These are phyloP conservation scores for Salarias fasciatus DNA, from an alignment of 2,797 vertebrate species.

Conservation along the genomic window DNA sequence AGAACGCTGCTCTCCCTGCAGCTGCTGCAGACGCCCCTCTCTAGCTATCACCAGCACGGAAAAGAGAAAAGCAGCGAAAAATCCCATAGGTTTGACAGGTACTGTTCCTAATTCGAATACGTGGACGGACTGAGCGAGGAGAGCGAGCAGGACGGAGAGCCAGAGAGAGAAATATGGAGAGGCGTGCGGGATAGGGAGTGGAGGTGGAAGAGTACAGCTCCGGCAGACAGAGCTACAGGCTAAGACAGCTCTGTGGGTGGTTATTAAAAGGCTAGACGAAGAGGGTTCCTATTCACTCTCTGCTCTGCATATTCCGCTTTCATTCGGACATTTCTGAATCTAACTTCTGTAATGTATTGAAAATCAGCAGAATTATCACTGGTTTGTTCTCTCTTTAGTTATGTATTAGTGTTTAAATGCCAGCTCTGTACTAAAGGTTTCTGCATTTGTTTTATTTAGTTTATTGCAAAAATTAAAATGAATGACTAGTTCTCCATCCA, in stretches of 20 bases:
- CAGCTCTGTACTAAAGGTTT: too few relatives aligned
- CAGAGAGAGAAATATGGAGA: conserved; percentile 32
- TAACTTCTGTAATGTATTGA: background rate
- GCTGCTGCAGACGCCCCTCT: conserved; percentile 69
- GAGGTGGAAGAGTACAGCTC: conserved; percentile 41
- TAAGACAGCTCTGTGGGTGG: conserved; percentile 36
- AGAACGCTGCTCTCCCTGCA: conserved; percentile 78
- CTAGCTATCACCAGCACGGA: conserved; percentile 62
- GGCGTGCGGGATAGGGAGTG: conserved; percentile 42
- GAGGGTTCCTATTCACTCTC: conserved; percentile 17
- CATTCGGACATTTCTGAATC: background rate
- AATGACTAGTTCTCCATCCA: too few relatives aligned
- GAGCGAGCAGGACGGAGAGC: conserved; percentile 43
- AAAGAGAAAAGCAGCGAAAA: conserved; percentile 51
- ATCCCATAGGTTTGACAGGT: conserved; percentile 76
- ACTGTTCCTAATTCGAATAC: conserved; percentile 51
- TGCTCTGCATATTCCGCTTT: conserved; percentile 1
- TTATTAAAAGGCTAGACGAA: conserved; percentile 33
- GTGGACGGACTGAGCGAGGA: conserved; percentile 38
- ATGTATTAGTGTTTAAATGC: too few relatives aligned
- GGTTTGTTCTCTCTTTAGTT: too few relatives aligned
- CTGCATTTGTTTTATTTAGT: too few relatives aligned
- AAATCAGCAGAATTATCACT: background rate
- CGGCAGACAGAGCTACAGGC: conserved; percentile 30
- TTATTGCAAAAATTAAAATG: too few relatives aligned